phyloP scores from a whole-genome alignment of 2,113 vertebrate species.

The Variabilichromis moorii region DNA sequence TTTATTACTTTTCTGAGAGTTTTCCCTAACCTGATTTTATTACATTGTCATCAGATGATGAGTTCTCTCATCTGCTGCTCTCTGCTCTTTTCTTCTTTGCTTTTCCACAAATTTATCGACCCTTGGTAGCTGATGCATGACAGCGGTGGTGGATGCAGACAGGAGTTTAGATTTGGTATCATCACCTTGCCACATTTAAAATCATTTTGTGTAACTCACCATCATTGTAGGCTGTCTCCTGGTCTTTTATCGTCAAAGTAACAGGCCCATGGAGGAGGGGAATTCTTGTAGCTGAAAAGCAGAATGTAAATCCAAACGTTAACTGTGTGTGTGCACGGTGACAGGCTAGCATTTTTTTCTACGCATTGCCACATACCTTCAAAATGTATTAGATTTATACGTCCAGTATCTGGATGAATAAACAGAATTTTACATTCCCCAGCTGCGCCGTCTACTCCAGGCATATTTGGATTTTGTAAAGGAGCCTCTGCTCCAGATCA shows the following conservation, averaged over 20 bases:
- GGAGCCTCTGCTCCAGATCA: constrained; percentile 41
- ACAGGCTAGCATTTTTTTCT: neutral
- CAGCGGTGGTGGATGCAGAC: constrained; percentile 12
- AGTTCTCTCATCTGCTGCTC: constrained; percentile 53
- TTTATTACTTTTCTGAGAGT: constrained; percentile 68
- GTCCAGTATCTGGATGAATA: constrained; percentile 24
- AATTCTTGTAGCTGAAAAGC: neutral
- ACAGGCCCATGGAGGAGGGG: neutral
- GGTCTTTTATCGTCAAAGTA: neutral
- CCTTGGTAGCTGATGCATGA: constrained; percentile 31
- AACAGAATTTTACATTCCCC: constrained; percentile 42
- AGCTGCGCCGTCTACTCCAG: constrained; percentile 24
- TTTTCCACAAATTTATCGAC: constrained; percentile 41
- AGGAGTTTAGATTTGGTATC: constrained; percentile 8
- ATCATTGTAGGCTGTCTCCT: neutral
- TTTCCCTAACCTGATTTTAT: constrained; percentile 70
- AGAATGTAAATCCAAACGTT: neutral
- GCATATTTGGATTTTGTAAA: constrained; percentile 48
- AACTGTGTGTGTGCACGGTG: neutral
- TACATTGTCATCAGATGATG: constrained; percentile 66
- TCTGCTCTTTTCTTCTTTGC: constrained; percentile 33
- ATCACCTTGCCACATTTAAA: neutral
- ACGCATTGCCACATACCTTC: constrained; percentile 1
- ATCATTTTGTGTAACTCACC: neutral
- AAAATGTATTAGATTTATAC: constrained; percentile 24